A percentile compares a stretch with the other conserved stretches of the same genome.
Evolutionary conservation across 2,113 vertebrate species (phyloP).

Genomic region (Gymnocephalus cernua): DNA sequence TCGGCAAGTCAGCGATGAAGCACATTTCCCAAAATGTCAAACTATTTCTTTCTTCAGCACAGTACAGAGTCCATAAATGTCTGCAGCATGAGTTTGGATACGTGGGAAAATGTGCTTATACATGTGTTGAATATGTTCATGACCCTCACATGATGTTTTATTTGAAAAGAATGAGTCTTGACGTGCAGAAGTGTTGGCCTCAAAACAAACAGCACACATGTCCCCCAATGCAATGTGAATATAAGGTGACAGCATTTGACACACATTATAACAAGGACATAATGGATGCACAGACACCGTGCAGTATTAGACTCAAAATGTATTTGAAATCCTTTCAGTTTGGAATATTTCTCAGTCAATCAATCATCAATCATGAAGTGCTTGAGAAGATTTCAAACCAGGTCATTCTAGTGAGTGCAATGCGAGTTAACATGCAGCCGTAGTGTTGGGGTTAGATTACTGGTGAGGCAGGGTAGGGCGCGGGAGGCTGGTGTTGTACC

Average conservation of each 20-base stretch:
- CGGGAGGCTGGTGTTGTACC: conserved; percentile 91
- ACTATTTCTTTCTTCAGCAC: background rate
- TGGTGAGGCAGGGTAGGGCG: conserved; percentile 86
- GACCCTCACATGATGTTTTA: conserved; percentile 10
- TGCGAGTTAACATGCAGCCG: conserved; percentile 85
- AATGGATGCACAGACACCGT: conserved; percentile 58
- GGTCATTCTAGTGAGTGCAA: conserved; percentile 32
- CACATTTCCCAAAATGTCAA: background rate
- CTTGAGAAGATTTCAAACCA: conserved; percentile 69
- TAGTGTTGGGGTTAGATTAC: conserved; percentile 86
- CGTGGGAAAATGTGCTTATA: background rate
- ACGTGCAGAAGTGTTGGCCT: conserved; percentile 15
- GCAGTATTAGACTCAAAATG: conserved; percentile 22
- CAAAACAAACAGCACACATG: conserved; percentile 47
- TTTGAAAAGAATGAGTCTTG: conserved; percentile 1
- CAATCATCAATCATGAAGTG: background rate
- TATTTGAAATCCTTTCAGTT: conserved; percentile 70
- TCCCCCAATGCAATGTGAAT: conserved; percentile 32
- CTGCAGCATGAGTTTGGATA: background rate
- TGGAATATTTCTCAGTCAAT: background rate
- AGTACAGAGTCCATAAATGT: background rate
- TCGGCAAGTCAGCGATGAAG: background rate
- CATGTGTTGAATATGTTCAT: conserved; percentile 5
- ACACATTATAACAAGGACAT: conserved; percentile 42
- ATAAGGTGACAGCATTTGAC: conserved; percentile 40